Percentiles rank a stretch among this genome's conserved stretches.
phyloP scores from a whole-genome alignment of 2,113 vertebrate genomes.

The Etheostoma cragini region DNA sequence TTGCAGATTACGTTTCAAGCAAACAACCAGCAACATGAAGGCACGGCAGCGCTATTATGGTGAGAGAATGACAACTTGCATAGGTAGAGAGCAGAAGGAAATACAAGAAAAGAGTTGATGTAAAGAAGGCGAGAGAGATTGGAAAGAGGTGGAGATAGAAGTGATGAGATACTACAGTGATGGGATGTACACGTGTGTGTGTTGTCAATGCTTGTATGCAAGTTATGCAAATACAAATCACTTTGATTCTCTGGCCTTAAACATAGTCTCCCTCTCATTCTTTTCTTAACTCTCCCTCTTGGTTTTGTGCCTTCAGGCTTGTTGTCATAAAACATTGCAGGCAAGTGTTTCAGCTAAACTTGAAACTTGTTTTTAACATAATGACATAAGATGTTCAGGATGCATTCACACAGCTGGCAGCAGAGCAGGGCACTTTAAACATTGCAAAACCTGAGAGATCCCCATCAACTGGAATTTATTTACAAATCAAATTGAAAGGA shows the following conservation, averaged over 20 bases:
- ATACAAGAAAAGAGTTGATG: constrained; percentile 61
- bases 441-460: not conserved
- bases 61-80: constrained; percentile 74
- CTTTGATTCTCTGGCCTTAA: constrained; percentile 64
- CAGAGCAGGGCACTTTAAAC: not conserved
- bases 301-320: not conserved
- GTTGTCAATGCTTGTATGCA: constrained; percentile 59
- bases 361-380: constrained; percentile 7
- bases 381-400: not conserved
- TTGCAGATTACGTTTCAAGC: constrained; percentile 82
- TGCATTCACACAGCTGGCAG: not conserved
- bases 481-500: not conserved
- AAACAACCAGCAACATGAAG: constrained; percentile 78
- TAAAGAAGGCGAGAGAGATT: constrained; percentile 67
- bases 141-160: constrained; percentile 68
- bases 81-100: constrained; percentile 56
- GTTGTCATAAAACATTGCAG: constrained; percentile 19
- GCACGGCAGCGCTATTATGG: constrained; percentile 67
- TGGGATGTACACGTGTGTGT: constrained; percentile 59
- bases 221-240: constrained; percentile 69
- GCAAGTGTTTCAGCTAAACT: constrained; percentile 14
- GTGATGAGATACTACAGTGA: constrained; percentile 70
- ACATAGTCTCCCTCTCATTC: constrained; percentile 51
- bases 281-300: constrained; percentile 12
- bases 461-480: not conserved